Percentiles rank a stretch among this genome's conserved stretches.
These are phyloP conservation scores for Polyergus mexicanus DNA, from an alignment of 1,140 invertebrate genomes.

Conservation along the genomic window DNA sequence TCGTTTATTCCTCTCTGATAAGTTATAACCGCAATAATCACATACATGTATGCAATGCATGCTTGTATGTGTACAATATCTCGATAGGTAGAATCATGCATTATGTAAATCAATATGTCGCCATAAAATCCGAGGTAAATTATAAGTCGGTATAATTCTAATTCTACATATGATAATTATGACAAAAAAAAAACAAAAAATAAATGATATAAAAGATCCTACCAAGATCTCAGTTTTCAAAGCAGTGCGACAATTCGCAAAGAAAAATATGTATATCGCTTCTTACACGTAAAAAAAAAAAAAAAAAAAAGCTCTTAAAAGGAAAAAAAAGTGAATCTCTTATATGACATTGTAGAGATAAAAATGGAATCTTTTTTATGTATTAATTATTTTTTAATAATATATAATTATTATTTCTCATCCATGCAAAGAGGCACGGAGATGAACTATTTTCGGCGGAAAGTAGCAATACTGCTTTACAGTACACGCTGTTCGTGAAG, in stretches of 20 bases:
- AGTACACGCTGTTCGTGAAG: neutral
- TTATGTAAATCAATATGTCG: conserved; percentile 47
- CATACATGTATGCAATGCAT: neutral
- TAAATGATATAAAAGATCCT: conserved; percentile 48
- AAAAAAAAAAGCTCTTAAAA: neutral
- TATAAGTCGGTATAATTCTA: conserved; percentile 37
- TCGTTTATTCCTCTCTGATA: conserved; percentile 10
- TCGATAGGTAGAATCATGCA: conserved; percentile 33
- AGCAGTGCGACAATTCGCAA: conserved; percentile 4
- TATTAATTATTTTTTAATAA: neutral
- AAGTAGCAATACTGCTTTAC: neutral
- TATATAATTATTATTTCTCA: neutral
- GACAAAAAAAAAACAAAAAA: conserved; percentile 25
- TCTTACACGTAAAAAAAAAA: neutral
- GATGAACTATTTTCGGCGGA: neutral
- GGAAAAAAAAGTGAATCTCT: conserved; percentile 13
- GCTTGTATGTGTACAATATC: conserved; percentile 16
- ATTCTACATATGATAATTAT: conserved; percentile 41
- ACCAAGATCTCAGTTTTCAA: neutral
- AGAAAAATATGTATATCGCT: conserved; percentile 13
- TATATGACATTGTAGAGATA: neutral
- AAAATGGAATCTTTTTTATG: neutral
- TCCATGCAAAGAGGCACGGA: neutral
- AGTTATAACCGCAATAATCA: conserved; percentile 9
- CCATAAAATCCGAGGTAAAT: conserved; percentile 26